Conservation (phyloP, 2,888 invertebrate genomes). For the Leptopilina drosophilae region DNA sequence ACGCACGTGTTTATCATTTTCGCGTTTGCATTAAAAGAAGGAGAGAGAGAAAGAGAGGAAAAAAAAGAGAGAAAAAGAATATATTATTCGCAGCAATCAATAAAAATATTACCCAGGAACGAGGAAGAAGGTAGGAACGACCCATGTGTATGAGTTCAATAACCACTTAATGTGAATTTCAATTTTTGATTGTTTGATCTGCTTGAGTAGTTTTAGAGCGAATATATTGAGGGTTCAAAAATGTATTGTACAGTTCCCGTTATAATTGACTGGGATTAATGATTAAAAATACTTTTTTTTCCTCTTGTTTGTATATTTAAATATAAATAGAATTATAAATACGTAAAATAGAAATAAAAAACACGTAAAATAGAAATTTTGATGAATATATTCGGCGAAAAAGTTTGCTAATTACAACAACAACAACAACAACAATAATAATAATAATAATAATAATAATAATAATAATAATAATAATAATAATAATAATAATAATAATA, state of each 20-base stretch:
- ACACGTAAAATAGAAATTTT: no score
- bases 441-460: no score
- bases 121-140: conserved; percentile 2
- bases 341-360: no score
- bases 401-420: no score
- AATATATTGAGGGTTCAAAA: background rate
- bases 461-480: no score
- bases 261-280: no score
- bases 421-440: no score
- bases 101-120: conserved; percentile 47
- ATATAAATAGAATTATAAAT: no score
- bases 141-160: conserved; percentile 11
- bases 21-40: conserved; percentile 50
- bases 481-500: no score
- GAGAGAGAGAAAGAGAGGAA: conserved; percentile 16
- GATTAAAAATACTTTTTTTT: no score
- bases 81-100: conserved; percentile 44
- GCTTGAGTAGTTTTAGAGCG: background rate
- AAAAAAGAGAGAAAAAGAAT: background rate
- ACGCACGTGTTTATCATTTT: conserved; percentile 56
- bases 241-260: background rate
- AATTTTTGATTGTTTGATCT: conserved; percentile 7
- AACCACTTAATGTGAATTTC: conserved; percentile 6
- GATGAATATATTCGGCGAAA: no score
- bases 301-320: no score